Evolutionary conservation across 2,113 vertebrate species (phyloP), one percentile per base, ranked within the genome.

Genomic region (Elaphurus davidianus): DNA sequence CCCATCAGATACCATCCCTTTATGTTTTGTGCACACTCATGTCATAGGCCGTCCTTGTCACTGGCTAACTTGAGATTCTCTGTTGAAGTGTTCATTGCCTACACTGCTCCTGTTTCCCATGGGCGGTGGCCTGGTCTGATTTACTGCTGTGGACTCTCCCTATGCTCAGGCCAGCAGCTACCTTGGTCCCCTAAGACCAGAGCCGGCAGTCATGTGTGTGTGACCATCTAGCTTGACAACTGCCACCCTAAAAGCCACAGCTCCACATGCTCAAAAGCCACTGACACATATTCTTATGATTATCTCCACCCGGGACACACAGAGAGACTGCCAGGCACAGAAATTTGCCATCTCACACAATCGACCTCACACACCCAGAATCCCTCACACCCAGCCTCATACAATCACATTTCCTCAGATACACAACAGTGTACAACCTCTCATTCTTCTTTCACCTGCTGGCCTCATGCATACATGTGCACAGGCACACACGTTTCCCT

Each of bases 181-280:
- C 36, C 76, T 30, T 82, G 81, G 50, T 52, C 40, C 30, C 82
- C 52, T 90, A 84, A 91, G 43, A 93, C 27, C 60, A 83, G 67
- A 95, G 60, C 67, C 33, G 87, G 47, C 86, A 76, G 76, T 54
- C 59, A 52, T n/a, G 36, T 82, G 62, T 91, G 19, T 92, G 27
- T 95, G 85, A 94, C 23, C 91, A 97, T 88, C 55, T 23, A 93
- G 60, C 28, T 50, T 71, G 47, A 96, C n/a, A 86, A 93, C 55
- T 71, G 67, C 90, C 71, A 87, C 21, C 55, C 67, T 91, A 92
- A 92, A 95, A 97, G 76, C 16, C 50, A 92, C 9, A 94, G 90
- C 16, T 13, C 57, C 54, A 85, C 54, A 90, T 90, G 90, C 50
- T 76, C 85, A 90, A 92, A 98, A 98, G 64, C 27, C 76, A 88